Conservation (phyloP, 2,797 vertebrate species). For the Hozukius guyotensis region DNA sequence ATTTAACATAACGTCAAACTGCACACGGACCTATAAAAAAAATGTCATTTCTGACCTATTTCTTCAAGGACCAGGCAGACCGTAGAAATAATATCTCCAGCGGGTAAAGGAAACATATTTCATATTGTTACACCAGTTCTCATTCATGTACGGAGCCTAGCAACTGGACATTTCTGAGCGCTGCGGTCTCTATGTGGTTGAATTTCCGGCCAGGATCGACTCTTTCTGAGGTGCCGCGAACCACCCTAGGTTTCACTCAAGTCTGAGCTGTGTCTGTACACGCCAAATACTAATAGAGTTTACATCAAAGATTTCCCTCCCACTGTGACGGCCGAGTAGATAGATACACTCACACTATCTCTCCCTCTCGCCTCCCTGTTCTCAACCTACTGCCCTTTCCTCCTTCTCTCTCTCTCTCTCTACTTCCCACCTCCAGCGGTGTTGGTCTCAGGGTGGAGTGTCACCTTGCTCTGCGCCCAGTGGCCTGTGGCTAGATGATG, state of each 20-base stretch:
- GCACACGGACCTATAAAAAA: background rate
- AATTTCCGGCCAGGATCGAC: conserved; percentile 9
- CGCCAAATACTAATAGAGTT: conserved; percentile 65
- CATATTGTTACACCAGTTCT: conserved; percentile 8
- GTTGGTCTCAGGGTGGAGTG: conserved; percentile 56
- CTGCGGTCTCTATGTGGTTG: background rate
- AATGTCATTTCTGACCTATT: background rate
- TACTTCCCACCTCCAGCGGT: conserved; percentile 44
- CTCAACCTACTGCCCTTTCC: conserved; percentile 39
- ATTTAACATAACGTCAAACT: background rate
- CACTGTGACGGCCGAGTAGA: conserved; percentile 48
- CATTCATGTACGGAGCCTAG: background rate
- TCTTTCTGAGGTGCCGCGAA: conserved; percentile 26
- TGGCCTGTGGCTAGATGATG: conserved; percentile 69
- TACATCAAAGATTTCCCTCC: conserved; percentile 69
- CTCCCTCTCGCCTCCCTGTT: conserved; percentile 20
- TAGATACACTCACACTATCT: conserved; percentile 20
- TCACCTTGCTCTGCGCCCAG: conserved; percentile 69
- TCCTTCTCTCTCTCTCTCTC: conserved; percentile 4
- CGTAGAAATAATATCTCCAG: background rate
- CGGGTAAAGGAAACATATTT: background rate
- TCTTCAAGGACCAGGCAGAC: background rate
- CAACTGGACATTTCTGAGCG: background rate
- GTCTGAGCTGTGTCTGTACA: conserved; percentile 54
- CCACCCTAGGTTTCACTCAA: conserved; percentile 26